Evolutionary conservation across 2,888 invertebrate species (phyloP), one percentile per base, ranked within the genome.

Genomic region (Gortyna flavago): DNA sequence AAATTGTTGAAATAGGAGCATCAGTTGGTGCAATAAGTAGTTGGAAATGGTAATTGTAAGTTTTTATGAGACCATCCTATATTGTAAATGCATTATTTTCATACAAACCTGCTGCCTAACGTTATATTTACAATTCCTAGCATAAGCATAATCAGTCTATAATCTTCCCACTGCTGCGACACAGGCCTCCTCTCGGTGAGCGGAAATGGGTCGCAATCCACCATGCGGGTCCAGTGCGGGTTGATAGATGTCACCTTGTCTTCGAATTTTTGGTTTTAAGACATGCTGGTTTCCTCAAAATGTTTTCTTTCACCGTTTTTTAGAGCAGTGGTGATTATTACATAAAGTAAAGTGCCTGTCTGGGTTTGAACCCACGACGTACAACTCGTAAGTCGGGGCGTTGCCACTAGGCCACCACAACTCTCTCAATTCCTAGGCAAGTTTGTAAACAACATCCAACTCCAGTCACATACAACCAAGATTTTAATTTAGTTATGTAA

Each of bases 401-500:
- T 25, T 25, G 25, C 25, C 9, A 54, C 25, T 54, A 25, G 3
- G 25, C 21, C 51, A 54, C 9, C 25, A 25, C 25, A 0, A 9
- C 25, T 54, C 51, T 25, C 25, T 54, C 51, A 25, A 54, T 25
- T 72, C n/a, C 8, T 21, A 9, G 38, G 35, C 69, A 77, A 61
- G 69, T 78, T 77, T 71, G 74, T 86, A 79, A 79, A 79, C 67
- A 79, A 85, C 70, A 76, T 59, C 48, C 62, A 68, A 75, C 71
- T 75, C 9, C 16, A 44, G 35, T 64, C 8, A 57, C 21, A 62
- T n/a, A 72, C 21, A 72, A 59, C 54, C 69, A 44, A 87, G 87
- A 87, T 87, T 87, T 85, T 79, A 85, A 87, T 87, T 82, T 79
- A 82, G 82, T 84, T 82, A 87, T 85, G 79, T 85, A 72, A 81